phyloP scores from a whole-genome alignment of 2,797 vertebrate species.

The Chaunax sp. region DNA sequence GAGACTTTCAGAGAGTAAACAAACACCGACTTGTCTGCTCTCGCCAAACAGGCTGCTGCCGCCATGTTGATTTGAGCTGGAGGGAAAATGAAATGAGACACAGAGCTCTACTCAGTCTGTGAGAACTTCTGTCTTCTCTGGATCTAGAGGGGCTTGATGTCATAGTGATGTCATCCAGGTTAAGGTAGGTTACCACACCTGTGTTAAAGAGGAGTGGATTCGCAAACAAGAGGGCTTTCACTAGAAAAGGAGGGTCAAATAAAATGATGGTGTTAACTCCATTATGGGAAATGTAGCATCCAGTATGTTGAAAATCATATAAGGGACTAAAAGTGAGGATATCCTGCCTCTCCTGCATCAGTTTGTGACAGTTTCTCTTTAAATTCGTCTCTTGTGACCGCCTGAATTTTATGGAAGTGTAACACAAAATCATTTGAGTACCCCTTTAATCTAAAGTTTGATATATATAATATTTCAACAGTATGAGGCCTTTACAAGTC shows the following conservation, averaged over 20 bases:
- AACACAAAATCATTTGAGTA: background rate
- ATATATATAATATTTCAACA: too few species aligned
- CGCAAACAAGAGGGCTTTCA: background rate
- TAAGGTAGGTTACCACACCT: background rate
- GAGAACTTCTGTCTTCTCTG: too few species aligned
- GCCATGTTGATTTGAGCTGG: background rate
- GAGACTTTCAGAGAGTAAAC: slow-evolving; percentile 64
- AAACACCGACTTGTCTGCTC: slow-evolving; percentile 58
- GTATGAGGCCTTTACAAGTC: too few species aligned
- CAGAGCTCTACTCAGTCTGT: background rate
- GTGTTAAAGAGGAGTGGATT: background rate
- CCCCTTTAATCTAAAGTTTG: too few species aligned
- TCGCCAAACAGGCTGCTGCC: slow-evolving; percentile 42
- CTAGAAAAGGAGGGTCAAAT: background rate
- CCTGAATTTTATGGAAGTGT: too few species aligned
- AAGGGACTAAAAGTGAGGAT: background rate
- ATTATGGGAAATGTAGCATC: too few species aligned
- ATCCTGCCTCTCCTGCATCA: background rate
- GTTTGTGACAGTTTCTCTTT: background rate
- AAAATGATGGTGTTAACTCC: background rate
- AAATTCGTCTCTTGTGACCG: too few species aligned
- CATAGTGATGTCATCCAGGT: background rate
- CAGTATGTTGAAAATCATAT: too few species aligned
- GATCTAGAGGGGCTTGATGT: slow-evolving; percentile 1
- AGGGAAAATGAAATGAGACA: too few species aligned